Base-by-base conservation (phyloP, 2,888 invertebrate species). In the Caenorhabditis zanzibari region DNA sequence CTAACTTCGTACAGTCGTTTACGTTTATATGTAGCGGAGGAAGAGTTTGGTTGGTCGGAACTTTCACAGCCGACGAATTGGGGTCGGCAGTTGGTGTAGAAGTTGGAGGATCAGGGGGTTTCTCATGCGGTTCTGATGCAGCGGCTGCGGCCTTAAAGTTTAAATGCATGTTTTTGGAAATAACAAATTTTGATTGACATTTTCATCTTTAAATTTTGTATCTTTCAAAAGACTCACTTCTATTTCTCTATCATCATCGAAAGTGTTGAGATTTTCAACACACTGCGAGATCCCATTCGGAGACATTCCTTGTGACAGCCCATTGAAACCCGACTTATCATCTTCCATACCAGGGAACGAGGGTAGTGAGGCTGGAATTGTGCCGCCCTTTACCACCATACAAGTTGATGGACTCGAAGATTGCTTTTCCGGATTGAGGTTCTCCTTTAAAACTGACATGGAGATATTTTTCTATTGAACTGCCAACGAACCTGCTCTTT, bases 261-360 rank as follows among this genome's bases (percentile, higher is more conserved):
- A 69, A 10, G 32, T 24, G 22, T 47, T 28, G 4, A 63, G 28
- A 10, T n/a, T 32, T 0, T 35, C 68, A 19, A 68, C 12, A 10
- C 61, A n/a, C n/a, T 66, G 71, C 6, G 69, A 58, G 3, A 77
- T 44, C 32, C 82, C 73, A 52, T 77, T 77, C 0, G 66, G 35
- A n/a, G 79, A n/a, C 22, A 49, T 24, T 44, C 52, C 61, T 26
- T 59, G 59, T 24, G 76, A 58, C 69, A 58, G 59, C 9, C 61
- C 76, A 59, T 71, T 71, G 44, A 69, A 54, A n/a, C 69, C 38
- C 35, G 69, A 54, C 16, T 54, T 58, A 54, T 76, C 82, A 82
- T 82, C 71, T 82, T 82, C 82, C 82, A 82, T 82, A 64, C 76
- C 82, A 66, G 73, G 68, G 64, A 73, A 72, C 12, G 73, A 35